phyloP scores from a whole-genome alignment of 2,888 invertebrate genomes.

The Drosophila atripex region DNA sequence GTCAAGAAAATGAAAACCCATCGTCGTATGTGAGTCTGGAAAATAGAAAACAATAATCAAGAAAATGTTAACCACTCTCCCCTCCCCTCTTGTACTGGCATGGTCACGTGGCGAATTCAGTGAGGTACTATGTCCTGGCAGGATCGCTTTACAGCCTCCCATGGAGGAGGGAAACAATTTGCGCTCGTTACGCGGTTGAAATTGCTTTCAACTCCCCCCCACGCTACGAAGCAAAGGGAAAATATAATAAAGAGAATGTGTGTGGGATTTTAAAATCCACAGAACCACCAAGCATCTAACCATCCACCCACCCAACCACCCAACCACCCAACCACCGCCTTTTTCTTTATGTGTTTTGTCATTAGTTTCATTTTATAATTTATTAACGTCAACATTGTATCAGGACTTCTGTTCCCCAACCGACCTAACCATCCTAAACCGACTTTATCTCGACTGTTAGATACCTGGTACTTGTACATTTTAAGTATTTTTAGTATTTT shows the following conservation, averaged over 20 bases:
- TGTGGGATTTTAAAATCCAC: slow-evolving; percentile 55
- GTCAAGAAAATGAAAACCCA: neutral
- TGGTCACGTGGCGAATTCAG: slow-evolving; percentile 40
- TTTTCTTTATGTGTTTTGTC: slow-evolving; percentile 70
- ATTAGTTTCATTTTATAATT: slow-evolving; percentile 83
- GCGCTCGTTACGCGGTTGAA: slow-evolving; percentile 79
- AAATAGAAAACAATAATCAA: slow-evolving; percentile 28
- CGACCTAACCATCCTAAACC: too few relatives aligned
- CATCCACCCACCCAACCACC: slow-evolving; percentile 13
- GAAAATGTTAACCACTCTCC: neutral
- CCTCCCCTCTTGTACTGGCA: neutral
- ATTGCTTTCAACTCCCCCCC: slow-evolving; percentile 58
- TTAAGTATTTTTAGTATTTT: too few relatives aligned
- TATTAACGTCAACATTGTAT: slow-evolving; percentile 82
- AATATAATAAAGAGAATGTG: slow-evolving; percentile 25
- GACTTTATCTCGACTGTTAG: neutral
- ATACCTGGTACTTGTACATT: neutral
- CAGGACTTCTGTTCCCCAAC: slow-evolving; percentile 23
- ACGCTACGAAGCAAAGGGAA: neutral
- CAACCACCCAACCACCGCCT: slow-evolving; percentile 8
- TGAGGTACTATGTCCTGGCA: slow-evolving; percentile 18
- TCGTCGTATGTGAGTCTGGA: neutral
- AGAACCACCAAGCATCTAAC: slow-evolving; percentile 5
- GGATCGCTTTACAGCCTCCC: slow-evolving; percentile 38
- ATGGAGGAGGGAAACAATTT: slow-evolving; percentile 66